These are phyloP conservation scores for Parnassius orleans DNA, from an alignment of 2,888 invertebrate species.

Conservation along the genomic window DNA sequence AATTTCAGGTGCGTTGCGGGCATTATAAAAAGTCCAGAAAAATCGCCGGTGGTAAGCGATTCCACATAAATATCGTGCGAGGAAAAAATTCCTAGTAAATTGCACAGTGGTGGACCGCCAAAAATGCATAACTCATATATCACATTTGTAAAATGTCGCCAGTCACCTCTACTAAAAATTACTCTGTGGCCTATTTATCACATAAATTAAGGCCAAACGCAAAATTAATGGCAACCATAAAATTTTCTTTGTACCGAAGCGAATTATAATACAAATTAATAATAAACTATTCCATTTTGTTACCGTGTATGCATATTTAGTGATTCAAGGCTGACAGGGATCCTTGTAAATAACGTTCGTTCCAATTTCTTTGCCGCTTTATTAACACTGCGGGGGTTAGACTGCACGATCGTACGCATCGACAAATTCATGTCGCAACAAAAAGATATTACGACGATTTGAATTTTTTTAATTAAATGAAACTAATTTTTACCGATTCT, in stretches of 20 bases:
- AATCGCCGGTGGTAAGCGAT: too few species aligned
- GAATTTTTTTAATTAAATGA: too few species aligned
- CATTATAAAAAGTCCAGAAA: too few species aligned
- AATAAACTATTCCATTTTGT: constrained; percentile 29
- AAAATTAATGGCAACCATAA: constrained; percentile 13
- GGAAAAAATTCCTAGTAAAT: too few species aligned
- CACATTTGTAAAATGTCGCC: neutral
- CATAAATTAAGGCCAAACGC: constrained; percentile 26
- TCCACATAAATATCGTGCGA: too few species aligned
- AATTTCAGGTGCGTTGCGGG: too few species aligned
- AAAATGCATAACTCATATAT: too few species aligned
- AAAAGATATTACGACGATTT: too few species aligned
- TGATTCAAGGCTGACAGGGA: constrained; percentile 28
- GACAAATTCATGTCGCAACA: neutral
- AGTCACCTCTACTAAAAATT: neutral
- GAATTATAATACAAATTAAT: constrained; percentile 23
- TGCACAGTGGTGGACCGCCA: too few species aligned
- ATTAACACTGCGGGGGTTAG: constrained; percentile 17
- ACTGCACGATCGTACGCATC: neutral
- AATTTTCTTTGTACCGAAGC: constrained; percentile 12
- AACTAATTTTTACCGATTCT: too few species aligned
- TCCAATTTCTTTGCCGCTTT: constrained; percentile 30
- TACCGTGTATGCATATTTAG: constrained; percentile 29
- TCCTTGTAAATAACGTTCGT: constrained; percentile 27
- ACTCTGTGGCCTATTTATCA: constrained; percentile 20